phyloP scores from a whole-genome alignment of 2,113 vertebrate species.

The Pterocles orientalis region DNA sequence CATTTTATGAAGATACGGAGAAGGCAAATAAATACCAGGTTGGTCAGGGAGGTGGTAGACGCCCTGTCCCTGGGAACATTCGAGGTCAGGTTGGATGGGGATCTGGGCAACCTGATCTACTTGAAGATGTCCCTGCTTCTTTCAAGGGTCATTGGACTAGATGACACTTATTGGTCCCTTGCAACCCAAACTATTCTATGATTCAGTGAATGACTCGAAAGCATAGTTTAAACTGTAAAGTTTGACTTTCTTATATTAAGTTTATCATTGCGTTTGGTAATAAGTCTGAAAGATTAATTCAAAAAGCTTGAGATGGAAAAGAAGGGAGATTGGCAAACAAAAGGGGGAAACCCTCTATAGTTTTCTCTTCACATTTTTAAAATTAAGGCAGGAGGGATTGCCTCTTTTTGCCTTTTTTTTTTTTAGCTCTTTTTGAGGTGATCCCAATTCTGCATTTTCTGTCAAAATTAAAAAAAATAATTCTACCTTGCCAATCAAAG shows the following conservation, averaged over 20 bases:
- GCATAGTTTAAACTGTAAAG: not conserved
- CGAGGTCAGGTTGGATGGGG: not conserved
- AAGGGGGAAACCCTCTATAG: not conserved
- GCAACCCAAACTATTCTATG: not conserved
- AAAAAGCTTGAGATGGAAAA: not conserved
- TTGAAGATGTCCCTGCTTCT: not conserved
- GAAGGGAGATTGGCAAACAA: not conserved
- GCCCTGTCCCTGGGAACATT: not conserved
- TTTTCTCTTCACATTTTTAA: not conserved
- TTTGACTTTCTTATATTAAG: not conserved
- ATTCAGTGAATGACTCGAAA: not conserved
- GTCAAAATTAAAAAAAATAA: too few relatives aligned
- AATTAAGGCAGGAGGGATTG: not conserved
- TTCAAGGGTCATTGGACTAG: not conserved
- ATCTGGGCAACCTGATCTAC: not conserved
- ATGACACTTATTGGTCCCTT: too few relatives aligned
- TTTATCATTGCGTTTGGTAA: not conserved
- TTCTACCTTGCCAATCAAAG: not conserved
- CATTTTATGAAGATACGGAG: not conserved
- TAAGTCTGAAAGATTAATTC: not conserved
- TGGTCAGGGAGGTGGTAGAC: not conserved
- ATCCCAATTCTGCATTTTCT: not conserved
- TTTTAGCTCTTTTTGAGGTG: not conserved
- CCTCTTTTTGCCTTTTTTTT: not conserved
- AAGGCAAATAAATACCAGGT: not conserved